phyloP scores from a whole-genome alignment of 2,113 vertebrate species.

The Dipodomys stephensi region DNA sequence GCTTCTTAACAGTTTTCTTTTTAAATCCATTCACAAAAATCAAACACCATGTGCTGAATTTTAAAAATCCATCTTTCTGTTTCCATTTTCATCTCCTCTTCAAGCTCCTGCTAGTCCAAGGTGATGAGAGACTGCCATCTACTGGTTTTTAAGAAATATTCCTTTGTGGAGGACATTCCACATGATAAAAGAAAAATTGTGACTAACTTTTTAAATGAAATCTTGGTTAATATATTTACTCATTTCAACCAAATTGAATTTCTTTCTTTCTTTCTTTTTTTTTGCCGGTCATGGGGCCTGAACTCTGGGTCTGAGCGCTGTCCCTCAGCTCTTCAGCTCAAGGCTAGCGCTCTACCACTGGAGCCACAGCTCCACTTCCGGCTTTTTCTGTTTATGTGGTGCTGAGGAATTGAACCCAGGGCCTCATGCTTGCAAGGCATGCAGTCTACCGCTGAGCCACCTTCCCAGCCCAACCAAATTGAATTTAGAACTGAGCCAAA shows the following conservation, averaged over 20 bases:
- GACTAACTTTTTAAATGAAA: conserved; percentile 10
- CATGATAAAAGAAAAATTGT: not conserved
- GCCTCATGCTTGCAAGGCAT: no score
- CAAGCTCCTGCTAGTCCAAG: not conserved
- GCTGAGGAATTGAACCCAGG: no score
- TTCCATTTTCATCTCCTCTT: conserved; percentile 69
- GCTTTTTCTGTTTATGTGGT: no score
- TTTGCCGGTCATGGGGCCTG: no score
- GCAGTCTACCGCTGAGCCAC: no score
- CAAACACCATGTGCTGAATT: conserved; percentile 57
- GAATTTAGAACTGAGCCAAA: conserved; percentile 9
- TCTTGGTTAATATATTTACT: conserved; percentile 5
- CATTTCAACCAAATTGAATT: conserved; percentile 49
- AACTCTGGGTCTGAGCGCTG: no score
- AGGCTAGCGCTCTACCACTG: no score
- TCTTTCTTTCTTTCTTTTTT: not conserved
- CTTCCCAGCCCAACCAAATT: not conserved
- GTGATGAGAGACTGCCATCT: conserved; percentile 83
- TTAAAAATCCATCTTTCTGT: conserved; percentile 61
- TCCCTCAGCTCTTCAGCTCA: no score
- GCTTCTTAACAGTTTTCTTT: conserved; percentile 80
- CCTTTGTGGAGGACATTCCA: not conserved
- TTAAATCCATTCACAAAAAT: conserved; percentile 76
- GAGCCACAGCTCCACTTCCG: no score
- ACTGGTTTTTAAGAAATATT: conserved; percentile 74